Base-by-base conservation (phyloP, 2,797 vertebrate species). In the Sebastes reedi region DNA sequence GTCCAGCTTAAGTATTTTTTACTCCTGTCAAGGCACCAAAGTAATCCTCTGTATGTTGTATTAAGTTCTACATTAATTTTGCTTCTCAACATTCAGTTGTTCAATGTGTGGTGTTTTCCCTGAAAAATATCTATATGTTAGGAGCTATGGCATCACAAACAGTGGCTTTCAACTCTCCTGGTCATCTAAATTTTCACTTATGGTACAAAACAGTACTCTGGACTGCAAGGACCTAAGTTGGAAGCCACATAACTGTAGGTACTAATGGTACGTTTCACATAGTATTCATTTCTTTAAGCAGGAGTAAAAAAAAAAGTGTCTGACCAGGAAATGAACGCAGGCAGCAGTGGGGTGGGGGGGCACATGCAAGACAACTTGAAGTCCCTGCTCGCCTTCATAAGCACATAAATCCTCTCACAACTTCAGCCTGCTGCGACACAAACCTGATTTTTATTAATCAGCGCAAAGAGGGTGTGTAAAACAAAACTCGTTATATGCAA, bases 1-100 rank as follows among this genome's bases (percentile, higher is more conserved):
- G 29, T 80, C 24, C 59, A 42, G 7, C 9, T 42, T 9, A 76
- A 74, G 50, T 42, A 20, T 59, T 39, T 59, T 52, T 79, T 42
- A 55, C 42, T 66, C 73, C 10, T n/a, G 36, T 72, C 36, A 58
- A 71, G 14, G 72, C 60, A 66, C 70, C 52, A 75, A 76, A 79
- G 52, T 74, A 34, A 27, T 68, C 32, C 34, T 30, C 58, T 50
- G 22, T 58, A 67, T 70, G 72, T 79, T 82, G 52, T 59, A 6
- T 54, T 77, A 14, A 42, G 18, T 67, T 74, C 4, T 71, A 11
- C 14, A 25, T 36, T 1, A 3, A 25, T 54, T 64, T 52, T 25
- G 4, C 61, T 59, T 72, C 9, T 66, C 14, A 20, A 72, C 55
- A 75, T 82, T 75, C 60, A 16, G 1, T 29, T 58, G 20, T 34